Evolutionary conservation across 1,140 invertebrate species (phyloP).

Genomic region (Ephestia elutella): DNA sequence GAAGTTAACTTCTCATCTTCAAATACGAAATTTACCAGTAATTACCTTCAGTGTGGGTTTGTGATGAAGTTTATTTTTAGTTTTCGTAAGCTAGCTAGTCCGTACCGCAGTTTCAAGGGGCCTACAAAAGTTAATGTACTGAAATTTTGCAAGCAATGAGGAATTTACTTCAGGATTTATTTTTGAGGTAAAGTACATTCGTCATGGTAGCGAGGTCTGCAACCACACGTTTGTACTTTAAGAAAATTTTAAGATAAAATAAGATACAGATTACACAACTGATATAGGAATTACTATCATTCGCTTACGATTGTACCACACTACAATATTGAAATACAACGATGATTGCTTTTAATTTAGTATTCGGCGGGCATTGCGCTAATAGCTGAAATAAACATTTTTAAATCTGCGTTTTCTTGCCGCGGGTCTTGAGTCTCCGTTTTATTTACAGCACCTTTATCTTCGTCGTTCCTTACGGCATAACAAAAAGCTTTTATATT

Average conservation of each 20-base stretch:
- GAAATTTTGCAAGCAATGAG: background rate
- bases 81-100: background rate
- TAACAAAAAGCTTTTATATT: slow-evolving; percentile 9
- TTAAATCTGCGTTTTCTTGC: background rate
- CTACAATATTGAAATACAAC: too few relatives aligned
- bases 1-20: background rate
- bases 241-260: too few relatives aligned
- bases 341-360: too few relatives aligned
- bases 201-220: too few relatives aligned
- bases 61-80: background rate
- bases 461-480: slow-evolving; percentile 6
- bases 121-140: background rate
- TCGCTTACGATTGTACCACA: too few relatives aligned
- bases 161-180: background rate
- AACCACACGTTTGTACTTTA: too few relatives aligned
- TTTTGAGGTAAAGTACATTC: too few relatives aligned
- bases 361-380: too few relatives aligned
- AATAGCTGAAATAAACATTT: background rate
- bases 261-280: too few relatives aligned
- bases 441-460: slow-evolving; percentile 22
- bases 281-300: too few relatives aligned
- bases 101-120: background rate
- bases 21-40: background rate
- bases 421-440: slow-evolving; percentile 20
- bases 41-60: background rate